A percentile compares a stretch with the other conserved stretches of the same genome.
phyloP scores from a whole-genome alignment of 2,797 vertebrate species.

The Leuciscus waleckii region DNA sequence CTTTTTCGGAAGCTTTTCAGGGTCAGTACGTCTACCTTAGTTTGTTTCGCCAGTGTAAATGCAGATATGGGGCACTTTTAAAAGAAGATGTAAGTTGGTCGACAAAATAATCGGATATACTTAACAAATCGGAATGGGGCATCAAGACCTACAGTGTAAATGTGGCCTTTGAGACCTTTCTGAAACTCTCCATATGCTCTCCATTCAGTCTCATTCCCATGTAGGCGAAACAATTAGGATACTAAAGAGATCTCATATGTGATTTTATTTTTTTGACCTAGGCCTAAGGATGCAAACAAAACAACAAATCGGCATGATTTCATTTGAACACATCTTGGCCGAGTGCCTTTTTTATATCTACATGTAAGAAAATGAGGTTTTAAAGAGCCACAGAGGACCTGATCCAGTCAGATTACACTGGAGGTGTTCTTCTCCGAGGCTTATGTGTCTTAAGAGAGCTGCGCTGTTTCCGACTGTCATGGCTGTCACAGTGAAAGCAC shows the following conservation, averaged over 20 bases:
- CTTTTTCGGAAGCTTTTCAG: not conserved
- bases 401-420: conserved; percentile 51
- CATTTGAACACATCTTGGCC: not conserved
- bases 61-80: not conserved
- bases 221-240: not conserved
- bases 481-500: conserved; percentile 82
- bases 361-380: conserved; percentile 41
- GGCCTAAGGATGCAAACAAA: conserved; percentile 14
- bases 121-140: not conserved
- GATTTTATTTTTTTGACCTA: not conserved
- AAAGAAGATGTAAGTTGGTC: not conserved
- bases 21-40: not conserved
- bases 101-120: not conserved
- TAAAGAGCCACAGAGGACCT: conserved; percentile 25
- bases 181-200: not conserved
- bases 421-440: conserved; percentile 79
- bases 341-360: not conserved
- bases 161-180: not conserved
- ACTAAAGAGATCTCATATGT: not conserved
- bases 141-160: not conserved
- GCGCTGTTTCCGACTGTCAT: conserved; percentile 75
- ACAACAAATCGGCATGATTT: conserved; percentile 25
- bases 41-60: not conserved
- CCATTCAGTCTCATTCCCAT: not conserved
- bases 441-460: conserved; percentile 78